Evolutionary conservation across 2,797 vertebrate species (phyloP).

Genomic region (Hylomyscus alleni): DNA sequence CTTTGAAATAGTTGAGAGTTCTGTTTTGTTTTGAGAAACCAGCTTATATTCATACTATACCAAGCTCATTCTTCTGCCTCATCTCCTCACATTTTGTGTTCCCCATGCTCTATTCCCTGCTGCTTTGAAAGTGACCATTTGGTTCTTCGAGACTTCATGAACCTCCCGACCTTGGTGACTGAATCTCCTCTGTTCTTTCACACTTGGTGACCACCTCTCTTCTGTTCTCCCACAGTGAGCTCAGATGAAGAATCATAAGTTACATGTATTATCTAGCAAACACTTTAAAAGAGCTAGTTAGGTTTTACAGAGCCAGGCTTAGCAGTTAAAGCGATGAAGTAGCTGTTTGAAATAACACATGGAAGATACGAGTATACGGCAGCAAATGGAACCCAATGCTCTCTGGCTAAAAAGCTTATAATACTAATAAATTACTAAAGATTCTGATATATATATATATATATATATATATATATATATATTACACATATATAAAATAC

Average conservation of each 20-base stretch:
- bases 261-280: neutral
- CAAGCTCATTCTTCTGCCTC: neutral
- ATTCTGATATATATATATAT: neutral
- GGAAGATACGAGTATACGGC: neutral
- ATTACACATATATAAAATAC: no score
- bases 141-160: neutral
- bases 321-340: neutral
- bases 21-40: neutral
- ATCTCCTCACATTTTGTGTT: neutral
- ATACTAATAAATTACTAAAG: neutral
- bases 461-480: neutral
- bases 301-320: neutral
- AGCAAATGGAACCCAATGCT: neutral
- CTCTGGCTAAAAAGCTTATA: neutral
- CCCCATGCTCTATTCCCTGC: no score
- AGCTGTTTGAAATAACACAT: neutral
- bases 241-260: neutral
- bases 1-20: neutral
- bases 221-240: neutral
- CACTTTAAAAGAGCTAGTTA: neutral
- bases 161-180: neutral
- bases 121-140: neutral
- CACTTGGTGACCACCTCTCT: neutral
- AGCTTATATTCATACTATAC: neutral
- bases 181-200: neutral